Conservation (phyloP, 2,797 vertebrate genomes). For the Brotula barbata region DNA sequence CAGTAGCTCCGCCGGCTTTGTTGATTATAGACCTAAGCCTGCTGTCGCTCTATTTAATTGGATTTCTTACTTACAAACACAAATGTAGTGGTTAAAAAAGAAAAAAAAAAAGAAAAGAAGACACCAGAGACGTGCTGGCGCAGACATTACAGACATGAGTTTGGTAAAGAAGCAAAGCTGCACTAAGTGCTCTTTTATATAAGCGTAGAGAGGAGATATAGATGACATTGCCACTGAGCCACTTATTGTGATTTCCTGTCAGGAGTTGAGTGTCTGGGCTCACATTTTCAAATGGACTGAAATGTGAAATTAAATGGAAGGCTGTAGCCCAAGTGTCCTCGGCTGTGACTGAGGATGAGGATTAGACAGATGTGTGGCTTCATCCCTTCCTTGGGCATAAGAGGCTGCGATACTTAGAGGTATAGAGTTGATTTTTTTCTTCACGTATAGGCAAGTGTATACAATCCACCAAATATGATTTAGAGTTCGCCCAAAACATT, state of each 20-base stretch:
- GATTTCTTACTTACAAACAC: not conserved
- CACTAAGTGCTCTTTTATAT: not conserved
- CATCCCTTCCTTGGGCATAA: constrained; percentile 9
- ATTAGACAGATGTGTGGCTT: constrained; percentile 17
- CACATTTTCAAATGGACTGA: constrained; percentile 36
- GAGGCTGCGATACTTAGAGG: not conserved
- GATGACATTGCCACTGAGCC: not conserved
- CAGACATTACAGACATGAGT: not conserved
- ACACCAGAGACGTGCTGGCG: not conserved
- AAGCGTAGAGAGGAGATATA: not conserved
- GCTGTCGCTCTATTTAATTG: not conserved
- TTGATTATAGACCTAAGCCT: not conserved
- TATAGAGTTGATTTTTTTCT: no score
- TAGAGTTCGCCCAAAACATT: no score
- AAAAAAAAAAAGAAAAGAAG: no score
- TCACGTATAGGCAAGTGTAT: no score
- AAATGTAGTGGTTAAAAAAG: not conserved
- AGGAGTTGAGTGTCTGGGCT: constrained; percentile 16
- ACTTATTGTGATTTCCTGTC: no score
- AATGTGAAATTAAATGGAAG: constrained; percentile 7
- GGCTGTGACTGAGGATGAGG: constrained; percentile 9
- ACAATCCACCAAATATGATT: no score
- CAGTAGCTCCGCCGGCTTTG: not conserved
- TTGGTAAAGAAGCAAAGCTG: not conserved
- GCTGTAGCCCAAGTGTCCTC: constrained; percentile 28